Evolutionary conservation across 2,888 invertebrate genomes (phyloP).

Genomic region (Trypoxylon attenuatum): DNA sequence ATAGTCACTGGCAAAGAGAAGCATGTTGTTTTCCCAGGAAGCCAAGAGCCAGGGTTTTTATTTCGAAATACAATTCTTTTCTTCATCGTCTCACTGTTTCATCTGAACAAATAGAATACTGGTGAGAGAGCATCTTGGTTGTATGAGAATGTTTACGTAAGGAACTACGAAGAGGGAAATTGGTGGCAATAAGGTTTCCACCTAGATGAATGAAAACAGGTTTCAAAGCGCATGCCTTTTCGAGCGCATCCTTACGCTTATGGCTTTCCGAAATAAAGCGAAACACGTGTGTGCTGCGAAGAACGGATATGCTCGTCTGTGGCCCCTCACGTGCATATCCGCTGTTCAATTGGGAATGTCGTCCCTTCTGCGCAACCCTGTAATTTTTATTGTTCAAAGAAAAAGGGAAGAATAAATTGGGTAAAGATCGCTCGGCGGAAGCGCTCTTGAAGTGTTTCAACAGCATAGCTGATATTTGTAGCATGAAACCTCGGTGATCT

Average conservation of each 20-base stretch:
- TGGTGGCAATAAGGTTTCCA: too few relatives aligned
- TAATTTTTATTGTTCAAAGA: slow-evolving; percentile 11
- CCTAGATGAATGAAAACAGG: not conserved
- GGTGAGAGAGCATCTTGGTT: not conserved
- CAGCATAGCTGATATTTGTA: too few relatives aligned
- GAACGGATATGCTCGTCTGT: slow-evolving; percentile 3
- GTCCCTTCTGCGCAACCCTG: not conserved
- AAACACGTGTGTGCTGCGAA: slow-evolving; percentile 30
- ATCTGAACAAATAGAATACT: not conserved
- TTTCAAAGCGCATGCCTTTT: slow-evolving; percentile 20
- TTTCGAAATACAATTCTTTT: not conserved
- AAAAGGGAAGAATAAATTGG: slow-evolving; percentile 39
- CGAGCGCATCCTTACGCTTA: not conserved
- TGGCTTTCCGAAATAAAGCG: slow-evolving; percentile 12
- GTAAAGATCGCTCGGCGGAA: slow-evolving; percentile 17
- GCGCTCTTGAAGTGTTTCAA: slow-evolving; percentile 10
- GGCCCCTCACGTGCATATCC: not conserved
- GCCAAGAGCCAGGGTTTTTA: not conserved
- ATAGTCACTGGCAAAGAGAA: not conserved
- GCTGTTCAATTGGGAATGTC: slow-evolving; percentile 4
- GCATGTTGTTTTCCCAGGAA: not conserved
- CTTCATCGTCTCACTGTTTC: not conserved
- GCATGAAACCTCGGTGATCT: slow-evolving; percentile 2
- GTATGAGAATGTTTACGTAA: slow-evolving; percentile 5
- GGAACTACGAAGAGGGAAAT: slow-evolving; percentile 9